Evolutionary conservation across 2,888 invertebrate genomes (phyloP).

Genomic region (Stegophylla sp.): DNA sequence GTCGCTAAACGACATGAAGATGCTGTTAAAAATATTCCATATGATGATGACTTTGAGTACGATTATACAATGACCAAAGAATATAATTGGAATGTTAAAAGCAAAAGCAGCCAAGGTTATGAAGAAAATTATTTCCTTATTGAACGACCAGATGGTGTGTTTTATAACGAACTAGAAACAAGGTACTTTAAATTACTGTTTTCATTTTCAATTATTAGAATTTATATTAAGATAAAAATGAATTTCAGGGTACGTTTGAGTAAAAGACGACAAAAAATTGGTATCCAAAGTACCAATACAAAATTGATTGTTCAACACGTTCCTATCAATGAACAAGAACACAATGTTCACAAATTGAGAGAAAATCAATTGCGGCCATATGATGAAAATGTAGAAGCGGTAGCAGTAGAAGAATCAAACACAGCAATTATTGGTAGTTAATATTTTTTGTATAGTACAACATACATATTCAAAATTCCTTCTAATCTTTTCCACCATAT

Average conservation of each 20-base stretch:
- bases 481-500: background rate
- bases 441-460: background rate
- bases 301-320: constrained; percentile 89
- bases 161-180: constrained; percentile 94
- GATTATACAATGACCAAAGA: constrained; percentile 97
- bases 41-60: constrained; percentile 89
- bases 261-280: constrained; percentile 84
- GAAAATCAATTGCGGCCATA: constrained; percentile 89
- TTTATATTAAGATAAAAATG: constrained; percentile 28
- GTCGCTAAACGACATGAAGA: constrained; percentile 87
- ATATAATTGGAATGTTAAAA: constrained; percentile 99
- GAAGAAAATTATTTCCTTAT: constrained; percentile 98
- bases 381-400: constrained; percentile 73
- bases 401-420: constrained; percentile 64
- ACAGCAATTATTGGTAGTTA: constrained; percentile 51
- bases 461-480: background rate
- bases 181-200: constrained; percentile 64
- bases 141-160: constrained; percentile 86
- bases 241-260: constrained; percentile 81
- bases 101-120: constrained; percentile 91
- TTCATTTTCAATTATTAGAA: constrained; percentile 22
- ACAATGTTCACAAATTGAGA: constrained; percentile 83
- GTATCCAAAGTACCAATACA: constrained; percentile 77
- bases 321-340: constrained; percentile 82
- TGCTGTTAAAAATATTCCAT: constrained; percentile 76